Conservation (phyloP, 1,140 invertebrate species). For the Orchestia grillus region DNA sequence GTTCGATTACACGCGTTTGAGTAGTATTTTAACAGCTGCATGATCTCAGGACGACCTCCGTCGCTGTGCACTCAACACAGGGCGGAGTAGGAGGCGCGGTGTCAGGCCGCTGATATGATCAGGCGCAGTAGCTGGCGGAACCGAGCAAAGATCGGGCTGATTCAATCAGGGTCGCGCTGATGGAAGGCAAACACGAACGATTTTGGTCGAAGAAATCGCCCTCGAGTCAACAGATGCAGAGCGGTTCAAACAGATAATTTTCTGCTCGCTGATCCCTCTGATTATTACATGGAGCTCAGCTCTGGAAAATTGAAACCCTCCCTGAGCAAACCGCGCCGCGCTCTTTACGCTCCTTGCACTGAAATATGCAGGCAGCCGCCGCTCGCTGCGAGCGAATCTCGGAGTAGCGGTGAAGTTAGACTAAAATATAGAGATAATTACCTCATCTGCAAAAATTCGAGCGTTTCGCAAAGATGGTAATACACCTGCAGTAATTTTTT, state of each 20-base stretch:
- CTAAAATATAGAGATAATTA: neutral
- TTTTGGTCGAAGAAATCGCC: slow-evolving; percentile 12
- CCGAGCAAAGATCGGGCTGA: slow-evolving; percentile 7
- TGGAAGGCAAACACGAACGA: slow-evolving; percentile 41
- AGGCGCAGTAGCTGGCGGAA: neutral
- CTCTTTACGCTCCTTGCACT: neutral
- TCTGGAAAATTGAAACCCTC: slow-evolving; percentile 41
- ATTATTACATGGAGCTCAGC: slow-evolving; percentile 39
- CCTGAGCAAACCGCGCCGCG: neutral
- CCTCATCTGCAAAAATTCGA: neutral
- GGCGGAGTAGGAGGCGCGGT: neutral
- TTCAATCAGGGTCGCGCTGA: slow-evolving; percentile 17
- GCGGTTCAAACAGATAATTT: slow-evolving; percentile 52
- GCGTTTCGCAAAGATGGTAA: too few species aligned
- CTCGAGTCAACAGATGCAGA: slow-evolving; percentile 40
- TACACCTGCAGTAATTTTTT: too few species aligned
- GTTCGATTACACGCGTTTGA: neutral
- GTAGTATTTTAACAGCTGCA: neutral
- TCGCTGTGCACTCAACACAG: neutral
- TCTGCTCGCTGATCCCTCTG: neutral
- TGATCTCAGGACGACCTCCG: neutral
- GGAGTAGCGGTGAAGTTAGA: neutral
- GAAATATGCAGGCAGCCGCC: neutral
- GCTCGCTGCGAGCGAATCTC: neutral
- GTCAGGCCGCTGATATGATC: neutral